Evolutionary conservation across 2,888 invertebrate species (phyloP), one percentile per base, ranked within the genome.

Genomic region (Timema cristinae): DNA sequence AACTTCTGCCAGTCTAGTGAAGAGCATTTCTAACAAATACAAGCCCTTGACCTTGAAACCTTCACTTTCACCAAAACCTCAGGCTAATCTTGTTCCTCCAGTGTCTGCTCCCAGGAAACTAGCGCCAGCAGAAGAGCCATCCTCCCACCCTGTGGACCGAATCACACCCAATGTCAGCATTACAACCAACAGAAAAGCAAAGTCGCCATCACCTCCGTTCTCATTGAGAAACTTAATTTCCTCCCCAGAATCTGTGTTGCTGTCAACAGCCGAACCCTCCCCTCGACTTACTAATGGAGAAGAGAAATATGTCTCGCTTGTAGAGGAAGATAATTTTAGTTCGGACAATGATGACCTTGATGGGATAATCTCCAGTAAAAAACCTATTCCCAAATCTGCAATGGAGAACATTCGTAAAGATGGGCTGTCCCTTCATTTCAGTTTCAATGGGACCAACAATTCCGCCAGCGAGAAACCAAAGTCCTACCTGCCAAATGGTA

Each of bases 361-460:
- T 6, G 63, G 48, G 7, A 48, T 6, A n/a, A n/a, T n/a, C n/a
- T n/a, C n/a, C n/a, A n/a, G n/a, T 63, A 68, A 50, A 66, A 85
- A 84, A 75, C 81, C 79, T 61, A 85, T 88, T 77, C 86, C 89
- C 9, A 86, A 86, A 77, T 82, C 84, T n/a, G 88, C 90, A 10
- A 81, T 89, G 69, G 89, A 89, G 79, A 87, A 89, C 77, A 90
- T 91, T 78, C 85, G 89, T 51, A 88, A 87, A 80, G 90, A 89
- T 72, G 89, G 90, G n/a, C 86, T 85, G 71, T 86, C 88, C 16
- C 84, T 89, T 77, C 87, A 89, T 74, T 91, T 86, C 79, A 84
- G 85, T 72, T 89, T 90, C 74, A 81, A 83, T 75, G 76, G 83
- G 48, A 83, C 84, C 0, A 79, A 79, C 50, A 72, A 67, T 70